Evolutionary conservation across 2,888 invertebrate species (phyloP).

Genomic region (Xanthia icteritia): DNA sequence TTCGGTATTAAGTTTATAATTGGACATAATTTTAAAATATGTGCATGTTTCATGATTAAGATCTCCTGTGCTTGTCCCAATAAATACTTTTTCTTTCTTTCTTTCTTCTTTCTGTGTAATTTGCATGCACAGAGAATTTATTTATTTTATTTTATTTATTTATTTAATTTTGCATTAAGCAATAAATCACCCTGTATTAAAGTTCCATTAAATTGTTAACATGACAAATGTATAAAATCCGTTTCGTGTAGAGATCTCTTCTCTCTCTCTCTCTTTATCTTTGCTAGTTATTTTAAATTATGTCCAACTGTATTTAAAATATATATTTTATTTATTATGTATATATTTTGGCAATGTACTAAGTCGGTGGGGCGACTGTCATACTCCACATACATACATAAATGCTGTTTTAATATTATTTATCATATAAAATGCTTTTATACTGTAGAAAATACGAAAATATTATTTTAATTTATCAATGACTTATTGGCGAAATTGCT

Average conservation of each 20-base stretch:
- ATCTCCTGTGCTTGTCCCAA: too few relatives aligned
- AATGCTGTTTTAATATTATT: conserved; percentile 67
- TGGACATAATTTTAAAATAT: conserved; percentile 15
- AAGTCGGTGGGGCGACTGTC: conserved; percentile 68
- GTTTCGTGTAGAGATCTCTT: neutral
- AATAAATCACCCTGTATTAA: neutral
- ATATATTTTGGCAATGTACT: conserved; percentile 62
- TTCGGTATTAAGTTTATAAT: conserved; percentile 12
- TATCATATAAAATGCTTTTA: conserved; percentile 61
- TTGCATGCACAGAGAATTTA: neutral
- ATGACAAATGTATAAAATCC: neutral
- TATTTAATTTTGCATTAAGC: too few relatives aligned
- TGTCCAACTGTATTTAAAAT: conserved; percentile 37
- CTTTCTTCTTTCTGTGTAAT: too few relatives aligned
- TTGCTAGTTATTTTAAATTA: conserved; percentile 6
- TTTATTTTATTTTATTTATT: too few relatives aligned
- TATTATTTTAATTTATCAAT: conserved; percentile 36
- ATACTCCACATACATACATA: conserved; percentile 65
- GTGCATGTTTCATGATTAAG: neutral
- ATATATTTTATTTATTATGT: conserved; percentile 45
- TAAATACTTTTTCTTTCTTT: too few relatives aligned
- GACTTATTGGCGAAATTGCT: conserved; percentile 14
- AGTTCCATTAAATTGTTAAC: neutral
- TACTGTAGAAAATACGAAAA: conserved; percentile 53
- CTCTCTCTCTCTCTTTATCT: neutral